Evolutionary conservation across 2,797 vertebrate genomes (phyloP), one percentile per base, ranked within the genome.

Genomic region (Pantherophis vulpinus): DNA sequence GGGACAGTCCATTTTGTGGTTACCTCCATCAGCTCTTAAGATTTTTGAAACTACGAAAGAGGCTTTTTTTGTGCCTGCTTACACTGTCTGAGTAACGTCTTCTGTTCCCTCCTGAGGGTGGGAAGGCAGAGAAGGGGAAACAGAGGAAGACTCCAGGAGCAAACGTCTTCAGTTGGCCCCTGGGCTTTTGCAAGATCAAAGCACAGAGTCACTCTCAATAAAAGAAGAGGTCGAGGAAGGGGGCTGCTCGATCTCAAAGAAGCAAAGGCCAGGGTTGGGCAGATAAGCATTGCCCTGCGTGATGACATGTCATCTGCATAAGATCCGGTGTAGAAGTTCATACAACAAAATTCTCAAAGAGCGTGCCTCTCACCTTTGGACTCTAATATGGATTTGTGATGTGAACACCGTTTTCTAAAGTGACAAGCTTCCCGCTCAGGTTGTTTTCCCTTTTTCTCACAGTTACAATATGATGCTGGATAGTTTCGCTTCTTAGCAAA

Each of bases 261-360:
- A 97, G 99, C 99, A 99, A 99, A 99, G 98, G 98, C 98, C 98
- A 99, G 98, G 98, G 98, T 99, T 98, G 98, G 56, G 98, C 98
- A 99, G 99, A 99, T 99, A 99, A 99, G 98, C 97, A 99, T 99
- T 98, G 97, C 98, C 98, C 98, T 97, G 97, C 98, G 98, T 99
- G 37, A 37, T 98, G 98, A 99, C 98, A 99, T 99, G 99, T 99
- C 98, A 99, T 98, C 98, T 98, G 98, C 97, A 98, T 98, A 98
- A 98, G 98, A 98, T 98, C 98, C 97, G 96, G 98, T 97, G 98
- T 98, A 98, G 98, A 98, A 98, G 98, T 98, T 98, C 96, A 94
- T 96, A 96, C 96, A 96, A 96, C 95, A 97, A 96, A 97, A 98
- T 97, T 97, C 98, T 97, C 97, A 98, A 93, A 97, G 94, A 92